Percentiles rank a stretch among this genome's conserved stretches.
These are phyloP conservation scores for Gulo gulo DNA, from an alignment of 2,113 vertebrate genomes.

Conservation along the genomic window DNA sequence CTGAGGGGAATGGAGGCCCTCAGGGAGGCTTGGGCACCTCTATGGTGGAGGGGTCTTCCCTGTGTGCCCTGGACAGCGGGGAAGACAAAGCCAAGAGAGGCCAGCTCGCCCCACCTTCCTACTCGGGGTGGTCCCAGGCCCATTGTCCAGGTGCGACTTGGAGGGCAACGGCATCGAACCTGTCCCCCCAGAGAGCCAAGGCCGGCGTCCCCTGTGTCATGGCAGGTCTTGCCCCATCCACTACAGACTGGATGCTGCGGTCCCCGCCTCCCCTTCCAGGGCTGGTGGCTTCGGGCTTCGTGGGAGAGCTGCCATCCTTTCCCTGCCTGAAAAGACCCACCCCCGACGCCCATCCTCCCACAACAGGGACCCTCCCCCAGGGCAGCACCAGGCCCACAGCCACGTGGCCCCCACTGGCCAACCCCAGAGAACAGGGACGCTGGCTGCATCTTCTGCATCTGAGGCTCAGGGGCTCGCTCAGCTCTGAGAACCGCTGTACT, in stretches of 20 bases:
- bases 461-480: neutral
- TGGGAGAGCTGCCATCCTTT: neutral
- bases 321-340: neutral
- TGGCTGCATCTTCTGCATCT: fast-evolving
- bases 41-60: fast-evolving
- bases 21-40: neutral
- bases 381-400: no score
- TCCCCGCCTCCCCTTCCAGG: fast-evolving
- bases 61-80: neutral
- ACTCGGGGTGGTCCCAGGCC: neutral
- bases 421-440: no score
- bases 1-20: neutral
- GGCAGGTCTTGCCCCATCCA: neutral
- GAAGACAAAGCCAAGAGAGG: neutral
- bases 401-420: neutral
- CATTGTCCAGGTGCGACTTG: neutral
- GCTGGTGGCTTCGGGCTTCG: neutral
- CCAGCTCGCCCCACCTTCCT: neutral
- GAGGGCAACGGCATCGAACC: neutral
- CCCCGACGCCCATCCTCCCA: neutral
- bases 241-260: fast-evolving
- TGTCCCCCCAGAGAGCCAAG: neutral
- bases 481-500: neutral
- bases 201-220: neutral
- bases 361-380: neutral